Conservation (phyloP, 1,140 invertebrate species). For the Frieseomelitta varia region DNA sequence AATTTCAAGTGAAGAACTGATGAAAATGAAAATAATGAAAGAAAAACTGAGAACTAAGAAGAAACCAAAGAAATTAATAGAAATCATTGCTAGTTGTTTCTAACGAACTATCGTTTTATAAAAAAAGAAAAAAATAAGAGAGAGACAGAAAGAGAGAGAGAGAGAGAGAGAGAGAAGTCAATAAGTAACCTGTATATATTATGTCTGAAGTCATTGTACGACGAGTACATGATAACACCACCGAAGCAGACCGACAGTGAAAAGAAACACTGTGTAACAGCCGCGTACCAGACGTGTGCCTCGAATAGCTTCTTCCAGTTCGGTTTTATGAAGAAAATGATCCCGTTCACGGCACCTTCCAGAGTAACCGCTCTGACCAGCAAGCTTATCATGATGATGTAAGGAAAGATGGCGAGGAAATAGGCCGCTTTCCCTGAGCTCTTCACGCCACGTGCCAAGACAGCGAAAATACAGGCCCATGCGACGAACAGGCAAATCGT, state of each 20-base stretch:
- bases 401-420: constrained; percentile 86
- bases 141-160: not conserved
- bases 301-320: constrained; percentile 86
- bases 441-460: constrained; percentile 85
- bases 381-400: constrained; percentile 85
- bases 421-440: constrained; percentile 83
- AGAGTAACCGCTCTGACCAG: constrained; percentile 83
- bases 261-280: constrained; percentile 91
- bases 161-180: not conserved
- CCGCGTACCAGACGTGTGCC: constrained; percentile 91
- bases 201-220: constrained; percentile 87
- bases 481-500: constrained; percentile 84
- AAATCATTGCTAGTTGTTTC: not conserved
- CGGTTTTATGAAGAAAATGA: constrained; percentile 87
- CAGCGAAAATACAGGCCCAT: constrained; percentile 85
- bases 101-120: not conserved
- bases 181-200: constrained; percentile 85
- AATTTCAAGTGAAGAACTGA: too few relatives aligned
- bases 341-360: constrained; percentile 84
- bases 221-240: constrained; percentile 87
- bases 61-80: too few relatives aligned
- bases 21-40: too few relatives aligned
- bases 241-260: constrained; percentile 89
- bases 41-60: too few relatives aligned
- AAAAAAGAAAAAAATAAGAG: not conserved